Base-by-base conservation (phyloP, 2,888 invertebrate genomes). In the Drosophila barbarae region DNA sequence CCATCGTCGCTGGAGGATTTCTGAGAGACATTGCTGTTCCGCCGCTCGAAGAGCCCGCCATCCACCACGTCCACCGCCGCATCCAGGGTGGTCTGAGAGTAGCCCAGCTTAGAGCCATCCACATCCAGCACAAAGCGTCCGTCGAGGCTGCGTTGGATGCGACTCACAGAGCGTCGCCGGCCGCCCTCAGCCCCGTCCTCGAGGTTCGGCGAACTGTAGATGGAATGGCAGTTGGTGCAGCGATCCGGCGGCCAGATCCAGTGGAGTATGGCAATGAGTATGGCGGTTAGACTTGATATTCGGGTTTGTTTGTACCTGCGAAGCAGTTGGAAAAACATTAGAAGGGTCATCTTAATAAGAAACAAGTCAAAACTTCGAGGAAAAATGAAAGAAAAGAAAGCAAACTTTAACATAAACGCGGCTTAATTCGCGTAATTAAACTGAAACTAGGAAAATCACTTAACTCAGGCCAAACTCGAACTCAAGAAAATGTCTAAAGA, bases 271-370 rank as follows among this genome's bases (percentile, higher is more conserved):
- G 93, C 92, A 74, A 92, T 91, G 82, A 93, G 90, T 83, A 94
- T 92, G 90, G 92, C 94, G 77, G 88, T 88, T 93, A 96, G 91
- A 95, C 95, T 94, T 95, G 96, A 95, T 96, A 96, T 93, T 96
- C 96, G 92, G 95, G 95, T 93, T 94, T 95, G 93, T 93, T 95
- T 94, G 95, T 94, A 93, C 95, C 95, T 96, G 46, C 1, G 9
- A 5, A 8, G 21, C 13, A 12, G 10, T 13, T 10, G 18, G 28
- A n/a, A 6, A 0, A n/a, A 1, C 3, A 1, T 58, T 30, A 58
- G n/a, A 32, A 32, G 18, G 30, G 13, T 9, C 13, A 32, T 5
- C 1, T 39, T 7, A 1, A 7, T 8, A 18, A 30, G 4, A n/a
- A 54, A 13, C n/a, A 30, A 34, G 12, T 10, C 13, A 13, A 4